Evolutionary conservation across 2,113 vertebrate genomes (phyloP), one percentile per base, ranked within the genome.

Genomic region (Fulica atra): DNA sequence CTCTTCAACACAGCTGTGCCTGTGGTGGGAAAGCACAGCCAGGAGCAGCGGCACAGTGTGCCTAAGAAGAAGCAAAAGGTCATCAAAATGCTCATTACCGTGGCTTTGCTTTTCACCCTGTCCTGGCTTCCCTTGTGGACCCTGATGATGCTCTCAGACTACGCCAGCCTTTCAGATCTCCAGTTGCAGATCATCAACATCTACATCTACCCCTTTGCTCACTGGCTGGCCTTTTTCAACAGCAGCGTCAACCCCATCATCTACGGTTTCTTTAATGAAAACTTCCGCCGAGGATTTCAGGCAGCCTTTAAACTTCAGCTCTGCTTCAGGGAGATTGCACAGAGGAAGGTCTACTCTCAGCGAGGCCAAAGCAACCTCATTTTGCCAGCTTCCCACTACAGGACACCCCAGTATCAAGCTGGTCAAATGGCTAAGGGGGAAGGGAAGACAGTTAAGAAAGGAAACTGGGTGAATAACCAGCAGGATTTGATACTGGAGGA

Each of bases 91-190:
- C 98, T 99, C 2, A 79, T 99, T 5, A 86, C 97, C 0, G 99
- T 99, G 35, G 99, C 99, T 13, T 71, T 99, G 88, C 98, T 99
- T 6, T 99, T 99, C 91, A 97, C 98, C 54, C 91, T 99, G 3
- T 99, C 99, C 70, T 99, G 99, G 99, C 97, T 99, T 53, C 99
- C 99, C 8, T 89, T 99, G 79, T 99, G 99, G 99, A 99, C 99
- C 2, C 97, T 99, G 56, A 99, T 99, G 98, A 99, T 99, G 99
- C 96, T 99, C 53, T 99, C 98, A 0, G 99, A 99, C 96, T 99
- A 99, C 0, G 98, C 98, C 46, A 97, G 97, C 70, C 97, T 99
- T 36, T 98, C 98, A 0, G 97, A 98, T 54, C 73, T 88, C 8
- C 98, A 99, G 80, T 89, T 99, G 80, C 94, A 96, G 50, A 74